A percentile compares a stretch with the other conserved stretches of the same genome.
Evolutionary conservation across 2,888 invertebrate genomes (phyloP).

Genomic region (Desoria tigrina): DNA sequence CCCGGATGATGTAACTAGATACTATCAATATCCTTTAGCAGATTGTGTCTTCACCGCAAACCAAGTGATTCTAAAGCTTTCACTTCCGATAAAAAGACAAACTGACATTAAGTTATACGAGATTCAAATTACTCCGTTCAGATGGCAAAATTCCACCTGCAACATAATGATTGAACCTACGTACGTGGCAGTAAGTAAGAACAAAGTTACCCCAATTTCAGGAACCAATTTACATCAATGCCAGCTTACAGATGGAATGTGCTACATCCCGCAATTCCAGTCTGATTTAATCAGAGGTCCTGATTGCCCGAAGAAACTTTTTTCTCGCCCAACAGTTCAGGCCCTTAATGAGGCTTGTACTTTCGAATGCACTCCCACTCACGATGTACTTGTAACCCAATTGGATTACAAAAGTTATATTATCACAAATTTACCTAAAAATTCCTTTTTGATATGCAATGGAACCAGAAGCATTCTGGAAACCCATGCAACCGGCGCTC

Average conservation of each 20-base stretch:
- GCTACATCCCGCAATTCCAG: slow-evolving; percentile 23
- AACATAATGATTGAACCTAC: slow-evolving; percentile 13
- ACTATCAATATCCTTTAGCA: slow-evolving; percentile 14
- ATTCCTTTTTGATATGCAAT: not conserved
- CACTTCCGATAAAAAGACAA: slow-evolving; percentile 16
- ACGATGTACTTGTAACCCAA: slow-evolving; percentile 15
- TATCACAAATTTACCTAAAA: not conserved
- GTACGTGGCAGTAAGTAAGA: not conserved
- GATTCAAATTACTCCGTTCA: slow-evolving; percentile 8
- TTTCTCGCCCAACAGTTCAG: slow-evolving; percentile 14
- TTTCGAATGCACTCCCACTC: slow-evolving; percentile 13
- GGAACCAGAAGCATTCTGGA: not conserved
- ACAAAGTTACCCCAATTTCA: slow-evolving; percentile 14
- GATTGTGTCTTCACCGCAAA: slow-evolving; percentile 2
- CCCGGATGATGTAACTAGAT: not conserved
- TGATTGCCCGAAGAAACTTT: slow-evolving; percentile 10
- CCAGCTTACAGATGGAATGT: slow-evolving; percentile 4
- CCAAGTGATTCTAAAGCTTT: slow-evolving; percentile 5
- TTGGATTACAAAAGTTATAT: slow-evolving; percentile 9
- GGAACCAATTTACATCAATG: slow-evolving; percentile 24
- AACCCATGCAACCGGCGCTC: slow-evolving; percentile 3
- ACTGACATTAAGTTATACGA: slow-evolving; percentile 1
- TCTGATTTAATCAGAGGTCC: slow-evolving; percentile 4
- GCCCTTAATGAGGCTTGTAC: slow-evolving; percentile 18
- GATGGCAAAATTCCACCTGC: slow-evolving; percentile 23